Percentiles rank a stretch among this genome's conserved stretches.
These are phyloP conservation scores for Eremobia ochroleuca DNA, from an alignment of 2,888 invertebrate species.

Conservation along the genomic window DNA sequence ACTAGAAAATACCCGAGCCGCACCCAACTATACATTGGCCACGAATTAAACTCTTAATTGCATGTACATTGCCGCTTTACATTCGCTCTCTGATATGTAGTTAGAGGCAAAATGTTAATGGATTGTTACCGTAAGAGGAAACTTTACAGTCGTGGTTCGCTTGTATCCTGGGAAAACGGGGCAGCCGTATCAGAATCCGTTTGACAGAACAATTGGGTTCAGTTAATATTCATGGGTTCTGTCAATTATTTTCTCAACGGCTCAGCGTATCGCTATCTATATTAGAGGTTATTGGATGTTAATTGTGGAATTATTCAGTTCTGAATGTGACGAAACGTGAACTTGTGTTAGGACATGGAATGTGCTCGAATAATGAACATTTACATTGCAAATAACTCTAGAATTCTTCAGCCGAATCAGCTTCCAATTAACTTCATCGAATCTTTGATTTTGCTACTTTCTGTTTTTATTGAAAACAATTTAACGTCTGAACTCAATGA, in stretches of 20 bases:
- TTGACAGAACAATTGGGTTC: slow-evolving; percentile 81
- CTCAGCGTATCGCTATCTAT: slow-evolving; percentile 54
- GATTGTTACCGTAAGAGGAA: slow-evolving; percentile 83
- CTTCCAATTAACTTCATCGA: background rate
- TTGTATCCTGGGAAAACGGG: slow-evolving; percentile 75
- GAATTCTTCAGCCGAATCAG: background rate
- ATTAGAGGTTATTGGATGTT: slow-evolving; percentile 58
- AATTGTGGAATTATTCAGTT: slow-evolving; percentile 57
- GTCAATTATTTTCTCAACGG: slow-evolving; percentile 75
- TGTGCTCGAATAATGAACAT: background rate
- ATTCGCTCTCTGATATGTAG: slow-evolving; percentile 79
- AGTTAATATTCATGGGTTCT: slow-evolving; percentile 79
- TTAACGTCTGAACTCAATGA: slow-evolving; percentile 13
- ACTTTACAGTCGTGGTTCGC: slow-evolving; percentile 68
- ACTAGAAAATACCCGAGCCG: slow-evolving; percentile 60
- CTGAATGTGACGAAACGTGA: slow-evolving; percentile 18
- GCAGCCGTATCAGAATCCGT: slow-evolving; percentile 73
- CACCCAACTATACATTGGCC: slow-evolving; percentile 51
- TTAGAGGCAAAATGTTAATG: slow-evolving; percentile 84
- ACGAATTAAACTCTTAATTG: slow-evolving; percentile 76
- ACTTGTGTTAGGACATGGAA: slow-evolving; percentile 18
- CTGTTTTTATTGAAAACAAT: slow-evolving; percentile 15
- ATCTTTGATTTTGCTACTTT: background rate
- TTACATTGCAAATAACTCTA: background rate
- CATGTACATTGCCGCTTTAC: slow-evolving; percentile 76